phyloP scores from a whole-genome alignment of 2,113 vertebrate species.

The Xiphophorus couchianus region DNA sequence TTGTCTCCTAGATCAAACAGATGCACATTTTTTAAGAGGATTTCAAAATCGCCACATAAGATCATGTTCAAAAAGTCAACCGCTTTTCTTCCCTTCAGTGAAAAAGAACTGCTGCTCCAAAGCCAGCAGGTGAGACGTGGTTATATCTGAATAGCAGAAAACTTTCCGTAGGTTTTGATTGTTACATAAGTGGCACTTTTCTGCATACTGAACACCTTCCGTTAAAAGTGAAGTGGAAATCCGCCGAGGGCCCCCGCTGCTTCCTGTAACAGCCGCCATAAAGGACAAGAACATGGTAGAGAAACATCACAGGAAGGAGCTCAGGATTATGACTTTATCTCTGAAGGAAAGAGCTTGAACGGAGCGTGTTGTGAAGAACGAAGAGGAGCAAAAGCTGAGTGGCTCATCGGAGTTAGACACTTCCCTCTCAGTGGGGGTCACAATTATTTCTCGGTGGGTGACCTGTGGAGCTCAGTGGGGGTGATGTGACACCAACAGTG shows the following conservation, averaged over 20 bases:
- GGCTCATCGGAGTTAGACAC: slow-evolving; percentile 35
- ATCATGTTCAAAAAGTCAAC: no score
- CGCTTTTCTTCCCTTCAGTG: neutral
- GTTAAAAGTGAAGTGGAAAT: neutral
- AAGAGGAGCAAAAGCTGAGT: neutral
- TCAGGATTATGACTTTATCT: neutral
- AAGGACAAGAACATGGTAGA: neutral
- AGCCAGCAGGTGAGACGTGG: neutral
- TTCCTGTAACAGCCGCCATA: neutral
- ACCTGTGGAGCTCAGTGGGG: slow-evolving; percentile 47
- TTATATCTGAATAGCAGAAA: neutral
- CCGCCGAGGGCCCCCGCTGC: neutral
- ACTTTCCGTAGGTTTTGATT: neutral
- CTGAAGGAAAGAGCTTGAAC: neutral
- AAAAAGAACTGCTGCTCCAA: neutral
- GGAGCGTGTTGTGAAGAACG: neutral
- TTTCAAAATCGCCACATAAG: no score
- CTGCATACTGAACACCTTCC: neutral
- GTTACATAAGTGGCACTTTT: neutral
- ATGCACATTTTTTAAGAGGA: no score
- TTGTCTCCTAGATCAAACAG: no score
- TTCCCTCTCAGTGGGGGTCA: slow-evolving; percentile 53
- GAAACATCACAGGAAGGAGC: neutral
- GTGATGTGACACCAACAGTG: slow-evolving; percentile 48
- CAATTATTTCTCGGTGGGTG: slow-evolving; percentile 58